These are phyloP conservation scores for Eilema griseolum DNA, from an alignment of 2,888 invertebrate genomes.

Conservation along the genomic window DNA sequence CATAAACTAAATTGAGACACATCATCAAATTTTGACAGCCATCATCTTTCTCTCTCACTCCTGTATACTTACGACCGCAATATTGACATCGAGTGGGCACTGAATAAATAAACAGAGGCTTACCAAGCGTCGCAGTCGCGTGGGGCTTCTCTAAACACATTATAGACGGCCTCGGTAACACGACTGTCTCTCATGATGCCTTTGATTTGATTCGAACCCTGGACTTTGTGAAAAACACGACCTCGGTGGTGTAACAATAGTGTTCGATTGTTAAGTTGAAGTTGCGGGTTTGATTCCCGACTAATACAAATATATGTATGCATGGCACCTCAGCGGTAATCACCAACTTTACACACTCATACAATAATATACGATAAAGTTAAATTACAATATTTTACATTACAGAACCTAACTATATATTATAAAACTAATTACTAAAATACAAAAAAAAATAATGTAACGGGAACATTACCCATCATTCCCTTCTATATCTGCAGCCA, in stretches of 20 bases:
- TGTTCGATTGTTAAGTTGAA: background rate
- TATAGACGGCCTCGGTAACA: conserved; percentile 62
- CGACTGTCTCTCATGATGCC: conserved; percentile 49
- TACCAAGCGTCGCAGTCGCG: conserved; percentile 41
- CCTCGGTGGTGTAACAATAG: background rate
- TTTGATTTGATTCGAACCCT: conserved; percentile 44
- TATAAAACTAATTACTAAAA: too few relatives aligned
- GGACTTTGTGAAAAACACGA: background rate
- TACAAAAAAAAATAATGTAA: too few relatives aligned
- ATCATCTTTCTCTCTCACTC: conserved; percentile 7
- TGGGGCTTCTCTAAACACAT: conserved; percentile 72
- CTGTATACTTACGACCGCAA: background rate
- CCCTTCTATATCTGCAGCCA: too few relatives aligned
- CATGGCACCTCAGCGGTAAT: too few relatives aligned
- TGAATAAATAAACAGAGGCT: conserved; percentile 58
- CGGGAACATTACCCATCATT: too few relatives aligned
- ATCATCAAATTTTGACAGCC: too few relatives aligned
- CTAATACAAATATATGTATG: too few relatives aligned
- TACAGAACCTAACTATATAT: too few relatives aligned
- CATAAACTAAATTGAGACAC: too few relatives aligned
- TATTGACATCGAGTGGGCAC: background rate
- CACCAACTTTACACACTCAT: too few relatives aligned
- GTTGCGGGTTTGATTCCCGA: background rate
- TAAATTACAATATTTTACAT: too few relatives aligned
- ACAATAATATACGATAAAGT: too few relatives aligned